phyloP scores from a whole-genome alignment of 30 jellyfish, hydroid and myxozoan genomes.

The Aurelia aurita region DNA sequence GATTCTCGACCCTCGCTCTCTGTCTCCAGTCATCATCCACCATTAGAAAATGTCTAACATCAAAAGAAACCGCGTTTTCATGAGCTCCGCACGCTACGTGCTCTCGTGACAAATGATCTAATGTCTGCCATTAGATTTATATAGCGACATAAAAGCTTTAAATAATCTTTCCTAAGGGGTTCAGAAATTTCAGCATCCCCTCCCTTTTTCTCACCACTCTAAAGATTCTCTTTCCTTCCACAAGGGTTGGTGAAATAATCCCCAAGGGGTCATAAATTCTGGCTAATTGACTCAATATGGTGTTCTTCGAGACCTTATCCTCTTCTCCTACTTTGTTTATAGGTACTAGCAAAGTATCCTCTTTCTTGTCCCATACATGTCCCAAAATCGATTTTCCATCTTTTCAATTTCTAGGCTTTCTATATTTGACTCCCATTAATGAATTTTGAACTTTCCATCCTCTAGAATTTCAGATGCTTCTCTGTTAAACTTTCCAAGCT shows the following conservation, averaged over 20 bases:
- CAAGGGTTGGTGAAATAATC: slow-evolving; percentile 30
- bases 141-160: too few relatives aligned
- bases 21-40: too few relatives aligned
- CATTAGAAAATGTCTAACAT: too few relatives aligned
- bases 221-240: slow-evolving; percentile 21
- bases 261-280: slow-evolving; percentile 41
- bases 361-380: slow-evolving; percentile 9
- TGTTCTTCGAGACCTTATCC: neutral
- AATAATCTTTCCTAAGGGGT: slow-evolving; percentile 16
- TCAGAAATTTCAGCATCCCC: slow-evolving; percentile 10
- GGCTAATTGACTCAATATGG: slow-evolving; percentile 1
- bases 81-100: too few relatives aligned
- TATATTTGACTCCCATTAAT: slow-evolving; percentile 36
- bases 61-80: too few relatives aligned
- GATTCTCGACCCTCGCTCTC: too few relatives aligned
- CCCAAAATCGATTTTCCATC: slow-evolving; percentile 37
- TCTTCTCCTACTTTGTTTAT: neutral
- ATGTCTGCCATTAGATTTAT: too few relatives aligned
- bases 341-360: neutral
- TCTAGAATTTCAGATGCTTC: too few relatives aligned
- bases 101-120: too few relatives aligned
- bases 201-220: slow-evolving; percentile 25
- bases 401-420: slow-evolving; percentile 8
- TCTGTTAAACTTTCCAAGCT: neutral
- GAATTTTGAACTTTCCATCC: slow-evolving; percentile 27